Evolutionary conservation across 2,797 vertebrate genomes (phyloP).

Genomic region (Danionella dracula): DNA sequence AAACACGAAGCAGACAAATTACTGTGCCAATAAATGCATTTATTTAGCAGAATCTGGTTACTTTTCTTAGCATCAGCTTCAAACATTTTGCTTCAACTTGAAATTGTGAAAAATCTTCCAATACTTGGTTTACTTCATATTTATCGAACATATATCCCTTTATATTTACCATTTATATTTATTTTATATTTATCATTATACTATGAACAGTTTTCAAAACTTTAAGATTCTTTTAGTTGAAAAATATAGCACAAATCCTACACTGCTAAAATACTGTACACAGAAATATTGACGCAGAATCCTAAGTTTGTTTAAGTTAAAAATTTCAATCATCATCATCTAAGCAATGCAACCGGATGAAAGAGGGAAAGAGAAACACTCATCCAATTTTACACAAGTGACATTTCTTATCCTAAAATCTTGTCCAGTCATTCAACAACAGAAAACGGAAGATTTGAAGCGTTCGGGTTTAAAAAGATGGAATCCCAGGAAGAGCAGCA

Average conservation of each 20-base stretch:
- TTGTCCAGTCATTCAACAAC: not conserved
- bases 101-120: no score
- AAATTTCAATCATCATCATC: conserved; percentile 24
- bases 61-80: no score
- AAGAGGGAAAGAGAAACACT: conserved; percentile 1
- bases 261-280: conserved; percentile 52
- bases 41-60: conserved; percentile 99
- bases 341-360: conserved; percentile 29
- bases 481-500: not conserved
- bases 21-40: conserved; percentile 88
- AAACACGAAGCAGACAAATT: no score
- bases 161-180: no score
- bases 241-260: conserved; percentile 50
- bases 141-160: no score
- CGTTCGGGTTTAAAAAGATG: not conserved
- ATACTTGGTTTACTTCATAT: no score
- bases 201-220: conserved; percentile 68
- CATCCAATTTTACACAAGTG: no score
- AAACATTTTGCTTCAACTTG: no score
- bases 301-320: conserved; percentile 77
- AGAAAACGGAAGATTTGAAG: not conserved
- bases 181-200: conserved; percentile 96
- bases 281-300: conserved; percentile 41
- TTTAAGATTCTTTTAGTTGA: conserved; percentile 34
- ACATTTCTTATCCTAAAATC: conserved; percentile 14